A percentile compares a stretch with the other conserved stretches of the same genome.
phyloP scores from a whole-genome alignment of 1,140 invertebrate genomes.

The Apis florea region DNA sequence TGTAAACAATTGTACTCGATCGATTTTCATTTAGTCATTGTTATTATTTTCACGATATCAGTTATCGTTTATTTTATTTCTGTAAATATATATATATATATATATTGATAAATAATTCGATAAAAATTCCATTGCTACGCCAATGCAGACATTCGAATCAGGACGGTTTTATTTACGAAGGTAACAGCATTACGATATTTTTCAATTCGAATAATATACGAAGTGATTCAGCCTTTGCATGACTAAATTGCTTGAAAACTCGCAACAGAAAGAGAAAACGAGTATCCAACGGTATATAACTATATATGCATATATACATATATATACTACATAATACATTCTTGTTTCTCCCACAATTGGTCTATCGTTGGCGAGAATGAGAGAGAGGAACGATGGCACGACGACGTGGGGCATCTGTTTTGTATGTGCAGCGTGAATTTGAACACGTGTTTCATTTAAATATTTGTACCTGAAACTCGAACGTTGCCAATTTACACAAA shows the following conservation, averaged over 20 bases:
- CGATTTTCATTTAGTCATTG: too few relatives aligned
- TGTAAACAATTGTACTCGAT: background rate
- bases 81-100: background rate
- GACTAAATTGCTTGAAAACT: slow-evolving; percentile 37
- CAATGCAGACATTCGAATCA: background rate
- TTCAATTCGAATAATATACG: slow-evolving; percentile 1
- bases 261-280: background rate
- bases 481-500: slow-evolving; percentile 70
- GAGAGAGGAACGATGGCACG: background rate
- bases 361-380: background rate
- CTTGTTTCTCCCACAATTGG: background rate
- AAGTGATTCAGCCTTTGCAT: slow-evolving; percentile 13
- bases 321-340: slow-evolving; percentile 50
- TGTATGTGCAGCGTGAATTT: slow-evolving; percentile 71
- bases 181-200: slow-evolving; percentile 1
- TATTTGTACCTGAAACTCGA: slow-evolving; percentile 70
- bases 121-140: slow-evolving; percentile 1
- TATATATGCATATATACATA: too few relatives aligned
- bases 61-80: background rate
- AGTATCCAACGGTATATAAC: slow-evolving; percentile 14
- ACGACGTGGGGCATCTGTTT: slow-evolving; percentile 67
- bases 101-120: background rate
- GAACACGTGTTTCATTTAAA: slow-evolving; percentile 75
- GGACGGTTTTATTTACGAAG: slow-evolving; percentile 1
- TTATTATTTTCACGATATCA: background rate